phyloP scores from a whole-genome alignment of 2,888 invertebrate species.

The Cyclophora punctaria region DNA sequence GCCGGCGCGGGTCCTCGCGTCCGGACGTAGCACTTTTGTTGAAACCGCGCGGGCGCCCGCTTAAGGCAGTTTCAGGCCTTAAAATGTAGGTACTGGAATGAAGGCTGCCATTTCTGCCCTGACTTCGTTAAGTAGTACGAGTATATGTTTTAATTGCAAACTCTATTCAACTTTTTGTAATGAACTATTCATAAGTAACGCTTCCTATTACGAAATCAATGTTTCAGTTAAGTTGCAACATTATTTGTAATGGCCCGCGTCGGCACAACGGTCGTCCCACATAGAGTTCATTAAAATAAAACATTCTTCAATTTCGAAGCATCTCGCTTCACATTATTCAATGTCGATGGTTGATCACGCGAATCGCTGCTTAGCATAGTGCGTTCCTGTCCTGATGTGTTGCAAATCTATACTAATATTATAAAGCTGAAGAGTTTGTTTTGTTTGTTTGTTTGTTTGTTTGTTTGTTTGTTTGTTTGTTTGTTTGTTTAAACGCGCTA shows the following conservation, averaged over 20 bases:
- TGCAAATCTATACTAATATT: no score
- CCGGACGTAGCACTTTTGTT: neutral
- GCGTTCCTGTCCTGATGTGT: no score
- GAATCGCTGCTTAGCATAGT: conserved; percentile 39
- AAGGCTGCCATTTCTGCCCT: neutral
- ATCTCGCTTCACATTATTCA: conserved; percentile 60
- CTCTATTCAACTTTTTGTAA: no score
- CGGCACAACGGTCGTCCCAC: conserved; percentile 48
- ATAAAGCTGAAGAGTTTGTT: no score
- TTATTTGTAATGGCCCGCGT: conserved; percentile 13
- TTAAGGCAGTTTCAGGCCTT: no score
- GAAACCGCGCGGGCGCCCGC: no score
- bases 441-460: no score
- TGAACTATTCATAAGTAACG: neutral
- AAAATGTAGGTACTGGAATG: no score
- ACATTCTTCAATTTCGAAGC: conserved; percentile 51
- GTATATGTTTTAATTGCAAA: no score
- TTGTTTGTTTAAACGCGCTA: no score
- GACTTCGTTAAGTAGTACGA: neutral
- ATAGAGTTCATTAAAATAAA: conserved; percentile 56
- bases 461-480: no score
- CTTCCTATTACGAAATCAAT: conserved; percentile 51
- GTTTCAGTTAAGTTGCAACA: conserved; percentile 35
- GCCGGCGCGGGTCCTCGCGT: neutral
- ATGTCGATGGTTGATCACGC: conserved; percentile 51